phyloP scores from a whole-genome alignment of 1,140 invertebrate genomes.

The Ephestia elutella region DNA sequence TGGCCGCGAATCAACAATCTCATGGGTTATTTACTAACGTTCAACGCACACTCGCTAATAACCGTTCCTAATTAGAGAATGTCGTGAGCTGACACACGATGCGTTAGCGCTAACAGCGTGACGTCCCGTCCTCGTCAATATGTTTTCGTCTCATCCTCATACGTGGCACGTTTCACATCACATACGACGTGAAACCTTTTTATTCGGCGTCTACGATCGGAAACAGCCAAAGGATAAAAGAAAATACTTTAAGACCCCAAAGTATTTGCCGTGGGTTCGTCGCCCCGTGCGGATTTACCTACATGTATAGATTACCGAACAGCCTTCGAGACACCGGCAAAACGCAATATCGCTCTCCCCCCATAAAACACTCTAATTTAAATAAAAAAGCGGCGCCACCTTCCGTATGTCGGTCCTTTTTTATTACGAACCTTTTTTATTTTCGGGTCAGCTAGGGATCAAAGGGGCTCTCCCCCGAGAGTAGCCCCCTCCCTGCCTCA shows the following conservation, averaged over 20 bases:
- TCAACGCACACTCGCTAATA: constrained; percentile 35
- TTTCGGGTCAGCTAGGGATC: constrained; percentile 72
- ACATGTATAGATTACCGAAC: constrained; percentile 51
- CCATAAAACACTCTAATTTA: constrained; percentile 74
- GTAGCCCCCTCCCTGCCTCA: constrained; percentile 39
- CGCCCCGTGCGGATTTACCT: constrained; percentile 44
- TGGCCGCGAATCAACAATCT: constrained; percentile 48
- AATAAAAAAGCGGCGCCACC: constrained; percentile 73
- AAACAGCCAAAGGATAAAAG: constrained; percentile 30
- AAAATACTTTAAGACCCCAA: constrained; percentile 32
- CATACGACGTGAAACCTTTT: constrained; percentile 17
- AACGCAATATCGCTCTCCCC: constrained; percentile 70
- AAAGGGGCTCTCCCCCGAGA: constrained; percentile 67
- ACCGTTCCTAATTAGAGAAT: constrained; percentile 29
- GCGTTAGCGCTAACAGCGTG: no score
- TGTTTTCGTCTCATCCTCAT: constrained; percentile 1
- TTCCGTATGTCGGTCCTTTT: constrained; percentile 73
- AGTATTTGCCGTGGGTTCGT: constrained; percentile 43
- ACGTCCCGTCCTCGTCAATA: background rate
- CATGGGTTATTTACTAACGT: constrained; percentile 46
- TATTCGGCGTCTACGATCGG: constrained; percentile 19
- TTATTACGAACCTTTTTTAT: constrained; percentile 74
- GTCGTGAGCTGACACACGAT: constrained; percentile 11
- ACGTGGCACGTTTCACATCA: constrained; percentile 8
- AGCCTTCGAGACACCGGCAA: constrained; percentile 61